Conservation (phyloP, 2,797 vertebrate genomes). For the Megalops cyprinoides region DNA sequence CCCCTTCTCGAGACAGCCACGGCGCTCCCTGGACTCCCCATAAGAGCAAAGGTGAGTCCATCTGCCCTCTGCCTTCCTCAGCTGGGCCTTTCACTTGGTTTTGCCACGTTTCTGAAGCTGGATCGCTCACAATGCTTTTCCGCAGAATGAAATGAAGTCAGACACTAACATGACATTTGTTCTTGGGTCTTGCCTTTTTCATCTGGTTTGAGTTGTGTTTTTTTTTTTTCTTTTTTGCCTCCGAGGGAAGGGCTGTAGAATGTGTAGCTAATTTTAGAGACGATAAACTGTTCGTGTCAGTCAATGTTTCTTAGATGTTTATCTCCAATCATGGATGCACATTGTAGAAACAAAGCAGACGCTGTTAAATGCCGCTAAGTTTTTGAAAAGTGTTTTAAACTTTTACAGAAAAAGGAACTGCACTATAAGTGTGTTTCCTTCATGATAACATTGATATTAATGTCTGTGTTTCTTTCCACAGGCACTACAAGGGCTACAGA, state of each 20-base stretch:
- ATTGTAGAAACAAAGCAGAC: too few relatives aligned
- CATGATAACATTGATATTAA: background rate
- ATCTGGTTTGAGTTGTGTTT: slow-evolving; percentile 68
- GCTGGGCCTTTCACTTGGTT: too few relatives aligned
- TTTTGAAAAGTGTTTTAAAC: too few relatives aligned
- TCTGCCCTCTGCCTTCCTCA: too few relatives aligned
- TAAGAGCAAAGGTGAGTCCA: too few relatives aligned
- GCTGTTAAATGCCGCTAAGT: too few relatives aligned
- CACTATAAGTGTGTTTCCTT: too few relatives aligned
- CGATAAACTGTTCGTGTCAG: slow-evolving; percentile 46
- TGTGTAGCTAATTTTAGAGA: slow-evolving; percentile 54
- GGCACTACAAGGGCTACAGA: slow-evolving; percentile 20
- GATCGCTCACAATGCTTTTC: background rate
- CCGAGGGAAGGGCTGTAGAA: slow-evolving; percentile 35
- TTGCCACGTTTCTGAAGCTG: slow-evolving; percentile 2
- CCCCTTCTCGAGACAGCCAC: slow-evolving; percentile 72
- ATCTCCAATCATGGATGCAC: slow-evolving; percentile 3
- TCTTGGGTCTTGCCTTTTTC: slow-evolving; percentile 59
- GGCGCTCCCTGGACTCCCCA: slow-evolving; percentile 31
- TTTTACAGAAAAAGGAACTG: too few relatives aligned
- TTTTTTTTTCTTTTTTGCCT: slow-evolving; percentile 39
- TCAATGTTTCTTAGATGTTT: slow-evolving; percentile 43
- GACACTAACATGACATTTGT: slow-evolving; percentile 62
- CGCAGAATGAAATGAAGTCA: slow-evolving; percentile 56
- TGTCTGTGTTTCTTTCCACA: background rate